Conservation (phyloP, 2,888 invertebrate genomes). For the Xestia xanthographa region DNA sequence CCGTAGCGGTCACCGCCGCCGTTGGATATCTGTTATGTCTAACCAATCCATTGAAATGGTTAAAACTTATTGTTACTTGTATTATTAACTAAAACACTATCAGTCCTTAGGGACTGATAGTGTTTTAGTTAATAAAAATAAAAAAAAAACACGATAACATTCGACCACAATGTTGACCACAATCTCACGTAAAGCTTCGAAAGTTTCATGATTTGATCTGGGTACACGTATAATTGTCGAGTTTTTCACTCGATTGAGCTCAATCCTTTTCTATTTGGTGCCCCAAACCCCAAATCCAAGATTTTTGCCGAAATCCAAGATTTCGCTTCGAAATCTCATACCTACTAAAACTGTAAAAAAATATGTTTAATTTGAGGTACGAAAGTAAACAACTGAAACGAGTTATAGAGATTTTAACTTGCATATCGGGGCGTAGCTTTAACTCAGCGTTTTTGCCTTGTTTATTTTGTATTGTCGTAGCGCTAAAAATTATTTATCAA, state of each 20-base stretch:
- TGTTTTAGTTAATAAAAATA: too few relatives aligned
- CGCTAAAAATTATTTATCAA: not conserved
- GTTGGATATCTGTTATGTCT: not conserved
- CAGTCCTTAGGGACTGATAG: too few relatives aligned
- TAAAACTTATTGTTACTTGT: not conserved
- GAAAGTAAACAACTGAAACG: not conserved
- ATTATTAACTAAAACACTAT: not conserved
- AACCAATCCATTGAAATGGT: not conserved
- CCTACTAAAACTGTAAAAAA: not conserved
- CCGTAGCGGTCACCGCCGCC: not conserved
- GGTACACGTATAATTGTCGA: not conserved
- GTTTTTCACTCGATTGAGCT: slow-evolving; percentile 5
- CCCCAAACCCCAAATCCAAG: not conserved
- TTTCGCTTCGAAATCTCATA: not conserved
- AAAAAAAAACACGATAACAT: not conserved
- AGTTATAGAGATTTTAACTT: not conserved
- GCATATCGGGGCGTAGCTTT: not conserved
- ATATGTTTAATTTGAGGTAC: not conserved
- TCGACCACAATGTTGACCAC: slow-evolving; percentile 2
- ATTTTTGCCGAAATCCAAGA: slow-evolving; percentile 5
- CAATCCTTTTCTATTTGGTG: slow-evolving; percentile 4
- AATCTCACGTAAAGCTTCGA: slow-evolving; percentile 3
- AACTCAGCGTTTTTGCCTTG: not conserved
- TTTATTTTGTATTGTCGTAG: too few relatives aligned
- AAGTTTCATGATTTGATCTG: slow-evolving; percentile 6